Percentiles rank a stretch among this genome's conserved stretches.
Conservation (phyloP, 2,113 vertebrate genomes). For the Chaetorhynchus papuensis region DNA sequence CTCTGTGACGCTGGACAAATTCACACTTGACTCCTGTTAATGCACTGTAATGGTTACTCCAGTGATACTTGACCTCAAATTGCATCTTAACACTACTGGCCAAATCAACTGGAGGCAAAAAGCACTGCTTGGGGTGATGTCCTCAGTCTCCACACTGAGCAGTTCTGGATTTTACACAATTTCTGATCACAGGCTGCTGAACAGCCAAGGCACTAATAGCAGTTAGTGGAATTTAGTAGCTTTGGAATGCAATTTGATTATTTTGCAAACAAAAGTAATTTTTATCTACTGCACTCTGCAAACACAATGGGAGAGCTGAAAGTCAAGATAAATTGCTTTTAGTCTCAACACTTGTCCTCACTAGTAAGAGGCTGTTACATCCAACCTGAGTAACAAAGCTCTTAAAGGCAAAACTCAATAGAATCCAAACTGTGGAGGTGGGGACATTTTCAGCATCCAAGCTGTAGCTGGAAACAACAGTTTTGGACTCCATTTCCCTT, state of each 20-base stretch:
- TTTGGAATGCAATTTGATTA: not conserved
- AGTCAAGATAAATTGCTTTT: conserved; percentile 24
- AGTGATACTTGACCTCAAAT: not conserved
- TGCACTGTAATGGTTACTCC: not conserved
- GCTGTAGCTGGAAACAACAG: not conserved
- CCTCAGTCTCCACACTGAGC: not conserved
- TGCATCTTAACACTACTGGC: not conserved
- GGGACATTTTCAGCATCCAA: not conserved
- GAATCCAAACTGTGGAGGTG: not conserved
- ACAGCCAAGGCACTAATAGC: not conserved
- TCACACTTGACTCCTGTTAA: not conserved
- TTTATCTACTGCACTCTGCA: conserved; percentile 22
- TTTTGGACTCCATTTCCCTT: not conserved
- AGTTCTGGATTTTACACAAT: not conserved
- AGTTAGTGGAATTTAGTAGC: not conserved
- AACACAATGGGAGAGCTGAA: conserved; percentile 30
- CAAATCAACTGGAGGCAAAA: not conserved
- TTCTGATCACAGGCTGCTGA: not conserved
- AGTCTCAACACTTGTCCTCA: not conserved
- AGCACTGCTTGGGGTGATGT: not conserved
- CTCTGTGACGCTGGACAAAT: not conserved
- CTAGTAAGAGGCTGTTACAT: not conserved
- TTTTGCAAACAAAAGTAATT: conserved; percentile 40
- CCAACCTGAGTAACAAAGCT: not conserved
- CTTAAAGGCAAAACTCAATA: not conserved